phyloP scores from a whole-genome alignment of 2,888 invertebrate genomes.

The Synanthedon andrenaeformis region DNA sequence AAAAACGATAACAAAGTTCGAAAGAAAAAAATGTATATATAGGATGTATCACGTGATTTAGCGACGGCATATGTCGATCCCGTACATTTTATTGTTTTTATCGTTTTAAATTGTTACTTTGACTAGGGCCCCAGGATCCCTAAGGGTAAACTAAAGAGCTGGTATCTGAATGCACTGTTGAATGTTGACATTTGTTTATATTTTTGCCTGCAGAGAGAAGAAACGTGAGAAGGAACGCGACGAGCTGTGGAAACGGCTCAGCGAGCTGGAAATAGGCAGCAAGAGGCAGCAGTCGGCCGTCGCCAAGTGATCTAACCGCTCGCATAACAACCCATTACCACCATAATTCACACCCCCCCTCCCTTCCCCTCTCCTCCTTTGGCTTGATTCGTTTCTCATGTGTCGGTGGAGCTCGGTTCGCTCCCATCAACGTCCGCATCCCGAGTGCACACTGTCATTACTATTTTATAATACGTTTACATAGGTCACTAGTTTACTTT shows the following conservation, averaged over 20 bases:
- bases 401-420: not conserved
- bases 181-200: not conserved
- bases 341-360: constrained; percentile 13
- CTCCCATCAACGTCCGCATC: constrained; percentile 26
- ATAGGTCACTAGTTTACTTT: constrained; percentile 63
- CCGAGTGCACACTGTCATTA: constrained; percentile 45
- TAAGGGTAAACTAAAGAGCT: not conserved
- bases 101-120: no score
- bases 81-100: no score
- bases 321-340: not conserved
- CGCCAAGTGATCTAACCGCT: constrained; percentile 71
- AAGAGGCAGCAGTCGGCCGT: constrained; percentile 51
- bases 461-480: constrained; percentile 51
- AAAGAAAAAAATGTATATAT: no score
- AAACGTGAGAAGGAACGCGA: constrained; percentile 95
- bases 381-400: constrained; percentile 53
- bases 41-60: no score
- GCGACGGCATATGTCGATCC: no score
- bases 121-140: no score
- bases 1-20: no score
- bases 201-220: constrained; percentile 77
- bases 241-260: constrained; percentile 96
- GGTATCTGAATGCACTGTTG: not conserved
- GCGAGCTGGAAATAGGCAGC: constrained; percentile 86
- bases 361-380: constrained; percentile 51